These are phyloP conservation scores for Merluccius polli DNA, from an alignment of 2,797 vertebrate genomes.

Conservation along the genomic window DNA sequence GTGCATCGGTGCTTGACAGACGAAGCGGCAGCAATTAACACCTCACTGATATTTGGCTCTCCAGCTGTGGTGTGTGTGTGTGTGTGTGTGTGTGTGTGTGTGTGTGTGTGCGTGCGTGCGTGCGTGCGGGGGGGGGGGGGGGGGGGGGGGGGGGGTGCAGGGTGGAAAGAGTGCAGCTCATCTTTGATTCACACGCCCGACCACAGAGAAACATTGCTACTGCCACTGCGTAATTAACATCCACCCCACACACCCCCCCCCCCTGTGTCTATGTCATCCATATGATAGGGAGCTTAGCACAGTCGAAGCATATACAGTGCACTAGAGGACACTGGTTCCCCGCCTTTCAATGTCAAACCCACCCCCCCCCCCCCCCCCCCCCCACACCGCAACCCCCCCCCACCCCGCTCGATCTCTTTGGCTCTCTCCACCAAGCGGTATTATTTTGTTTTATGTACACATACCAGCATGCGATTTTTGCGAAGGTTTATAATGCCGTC, in stretches of 20 bases:
- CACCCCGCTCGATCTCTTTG: too few species aligned
- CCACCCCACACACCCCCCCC: neutral
- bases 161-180: neutral
- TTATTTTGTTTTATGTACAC: too few species aligned
- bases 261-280: neutral
- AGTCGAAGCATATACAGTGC: too few species aligned
- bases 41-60: slow-evolving; percentile 57
- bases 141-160: too few species aligned
- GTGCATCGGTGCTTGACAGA: slow-evolving; percentile 41
- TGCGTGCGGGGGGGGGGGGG: too few species aligned
- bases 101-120: neutral
- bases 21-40: slow-evolving; percentile 56
- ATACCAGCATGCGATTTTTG: too few species aligned
- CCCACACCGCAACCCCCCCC: too few species aligned
- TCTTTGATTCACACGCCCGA: neutral
- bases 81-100: neutral
- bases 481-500: too few species aligned
- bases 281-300: neutral
- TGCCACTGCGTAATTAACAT: neutral
- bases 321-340: neutral
- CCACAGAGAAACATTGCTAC: neutral
- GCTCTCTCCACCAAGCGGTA: too few species aligned
- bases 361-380: too few species aligned
- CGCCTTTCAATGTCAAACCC: neutral
- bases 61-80: slow-evolving; percentile 34